Conservation (phyloP, 1,140 invertebrate genomes). For the Trissolcus basalis region DNA sequence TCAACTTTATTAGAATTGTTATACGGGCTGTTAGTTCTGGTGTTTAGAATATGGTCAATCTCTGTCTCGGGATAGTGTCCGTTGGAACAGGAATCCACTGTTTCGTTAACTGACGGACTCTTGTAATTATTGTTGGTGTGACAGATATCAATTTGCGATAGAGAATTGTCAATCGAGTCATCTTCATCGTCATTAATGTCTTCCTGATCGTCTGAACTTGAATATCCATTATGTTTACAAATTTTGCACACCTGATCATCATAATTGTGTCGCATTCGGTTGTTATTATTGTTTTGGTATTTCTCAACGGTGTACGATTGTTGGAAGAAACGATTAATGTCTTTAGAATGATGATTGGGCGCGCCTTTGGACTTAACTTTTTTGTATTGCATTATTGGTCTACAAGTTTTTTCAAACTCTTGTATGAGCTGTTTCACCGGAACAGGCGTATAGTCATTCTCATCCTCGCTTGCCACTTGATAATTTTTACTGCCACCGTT, state of each 20-base stretch:
- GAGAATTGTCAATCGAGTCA: conserved; percentile 59
- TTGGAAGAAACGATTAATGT: conserved; percentile 71
- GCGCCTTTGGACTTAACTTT: conserved; percentile 72
- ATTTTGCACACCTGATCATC: conserved; percentile 22
- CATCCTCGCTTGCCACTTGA: conserved; percentile 29
- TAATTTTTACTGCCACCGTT: not conserved
- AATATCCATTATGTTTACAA: conserved; percentile 42
- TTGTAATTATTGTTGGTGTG: conserved; percentile 29
- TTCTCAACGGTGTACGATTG: conserved; percentile 45
- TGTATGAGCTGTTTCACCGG: conserved; percentile 81
- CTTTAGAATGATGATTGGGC: conserved; percentile 62
- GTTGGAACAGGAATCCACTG: conserved; percentile 23
- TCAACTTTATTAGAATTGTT: conserved; percentile 29
- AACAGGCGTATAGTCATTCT: conserved; percentile 77
- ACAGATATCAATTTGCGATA: conserved; percentile 54
- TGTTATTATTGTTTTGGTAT: conserved; percentile 41
- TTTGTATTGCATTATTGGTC: conserved; percentile 78
- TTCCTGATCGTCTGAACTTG: conserved; percentile 50
- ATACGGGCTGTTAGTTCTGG: conserved; percentile 10
- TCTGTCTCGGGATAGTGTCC: conserved; percentile 41
- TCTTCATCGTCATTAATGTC: conserved; percentile 62
- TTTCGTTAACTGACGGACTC: conserved; percentile 2
- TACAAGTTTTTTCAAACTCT: conserved; percentile 79
- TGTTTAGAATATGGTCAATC: conserved; percentile 8
- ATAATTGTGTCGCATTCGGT: conserved; percentile 13